Base-by-base conservation (phyloP, 2,113 vertebrate species). In the Morone chrysops region DNA sequence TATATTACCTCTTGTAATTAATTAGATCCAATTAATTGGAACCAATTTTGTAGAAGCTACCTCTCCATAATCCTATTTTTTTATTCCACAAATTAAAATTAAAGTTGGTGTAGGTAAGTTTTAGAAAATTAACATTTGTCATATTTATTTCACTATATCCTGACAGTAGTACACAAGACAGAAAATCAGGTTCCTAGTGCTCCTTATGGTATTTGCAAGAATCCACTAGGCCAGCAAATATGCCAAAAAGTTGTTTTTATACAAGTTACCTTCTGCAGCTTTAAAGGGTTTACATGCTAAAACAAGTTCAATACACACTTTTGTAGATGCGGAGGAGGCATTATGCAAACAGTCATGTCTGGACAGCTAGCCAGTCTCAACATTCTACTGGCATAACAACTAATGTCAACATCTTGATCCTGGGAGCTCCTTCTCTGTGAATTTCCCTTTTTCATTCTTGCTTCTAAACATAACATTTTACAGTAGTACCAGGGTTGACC, bases 401-500 rank as follows among this genome's bases (percentile, higher is more conserved):
- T 69, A 2, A 20, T 40, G 18, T 53, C 48, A 53, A 53, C 67
- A 53, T 40, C 5, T 22, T 22, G 66, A 25, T 20, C 22, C 9
- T 67, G 22, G 16, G 4, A 50, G 25, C 48, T 22, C 12, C 13
- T 43, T 36, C 47, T 61, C 16, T 11, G 12, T 5, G 11, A 20
- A 36, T 67, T 18, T 38, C 57, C 14, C 6, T 25, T 2, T 36
- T 48, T 18, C 11, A 16, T 8, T 17, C 0, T 38, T 20, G 4
- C 3, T 12, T 45, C 22, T 54, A 36, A 45, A n/a, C 40, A 4
- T 47, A 22, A 56, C 25, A 17, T 45, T 59, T 38, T 41, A 43
- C n/a, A 45, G 11, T 56, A n/a, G 43, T 43, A 16, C 57, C 65
- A 48, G 31, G 1, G n/a, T 38, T 82, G 69, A 78, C 75, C 80